A percentile compares a stretch with the other conserved stretches of the same genome.
These are phyloP conservation scores for Muricea muricata DNA, from an alignment of 92 coral and sea anemone genomes.

Conservation along the genomic window DNA sequence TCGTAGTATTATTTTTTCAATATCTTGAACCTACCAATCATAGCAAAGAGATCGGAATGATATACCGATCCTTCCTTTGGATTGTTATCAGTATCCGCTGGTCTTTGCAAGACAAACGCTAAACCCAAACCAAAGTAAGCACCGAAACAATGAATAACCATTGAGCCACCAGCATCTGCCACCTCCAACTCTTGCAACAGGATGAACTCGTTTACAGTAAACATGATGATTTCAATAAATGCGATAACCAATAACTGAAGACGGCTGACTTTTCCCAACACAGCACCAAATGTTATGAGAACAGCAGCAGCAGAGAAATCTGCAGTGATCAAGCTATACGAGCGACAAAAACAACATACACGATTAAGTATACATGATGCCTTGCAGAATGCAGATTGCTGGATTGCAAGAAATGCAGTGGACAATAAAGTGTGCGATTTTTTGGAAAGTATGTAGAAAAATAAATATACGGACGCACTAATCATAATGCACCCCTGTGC, in stretches of 20 bases:
- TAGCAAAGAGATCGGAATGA: conserved; percentile 75
- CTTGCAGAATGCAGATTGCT: too few relatives aligned
- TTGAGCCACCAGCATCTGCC: conserved; percentile 81
- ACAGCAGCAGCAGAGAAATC: conserved; percentile 77
- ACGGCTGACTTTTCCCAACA: conserved; percentile 81
- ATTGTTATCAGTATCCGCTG: conserved; percentile 48
- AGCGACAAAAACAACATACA: too few relatives aligned
- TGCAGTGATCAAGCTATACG: conserved; percentile 58
- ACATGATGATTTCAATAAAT: conserved; percentile 68
- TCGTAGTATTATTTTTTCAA: too few relatives aligned
- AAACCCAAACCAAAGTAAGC: conserved; percentile 78
- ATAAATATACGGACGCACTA: too few relatives aligned
- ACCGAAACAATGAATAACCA: conserved; percentile 76
- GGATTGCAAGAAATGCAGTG: too few relatives aligned
- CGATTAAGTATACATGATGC: too few relatives aligned
- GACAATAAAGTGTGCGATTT: too few relatives aligned
- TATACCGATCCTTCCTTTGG: conserved; percentile 72
- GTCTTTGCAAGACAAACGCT: conserved; percentile 55
- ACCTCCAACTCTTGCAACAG: conserved; percentile 67
- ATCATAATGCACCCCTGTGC: too few relatives aligned
- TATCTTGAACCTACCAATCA: conserved; percentile 73
- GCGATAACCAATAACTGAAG: conserved; percentile 73
- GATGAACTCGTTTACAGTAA: conserved; percentile 71
- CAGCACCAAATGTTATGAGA: conserved; percentile 75
- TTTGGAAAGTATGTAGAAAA: too few relatives aligned